Percentiles rank a stretch among this genome's conserved stretches.
Conservation (phyloP, 1,140 invertebrate species). For the Drosophila cardini region DNA sequence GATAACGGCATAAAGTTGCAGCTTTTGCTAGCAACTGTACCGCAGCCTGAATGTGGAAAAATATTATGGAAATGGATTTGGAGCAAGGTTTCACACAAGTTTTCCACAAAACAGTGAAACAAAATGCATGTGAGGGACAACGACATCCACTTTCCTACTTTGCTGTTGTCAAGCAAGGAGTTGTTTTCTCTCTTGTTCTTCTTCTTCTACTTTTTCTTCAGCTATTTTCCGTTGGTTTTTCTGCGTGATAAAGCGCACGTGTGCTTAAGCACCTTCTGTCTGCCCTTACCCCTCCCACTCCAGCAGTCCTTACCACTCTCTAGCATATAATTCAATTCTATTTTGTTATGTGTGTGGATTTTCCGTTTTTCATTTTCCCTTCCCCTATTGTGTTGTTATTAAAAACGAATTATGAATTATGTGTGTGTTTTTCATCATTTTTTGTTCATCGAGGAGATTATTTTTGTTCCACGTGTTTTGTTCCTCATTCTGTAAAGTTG, state of each 20-base stretch:
- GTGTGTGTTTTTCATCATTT: conserved; percentile 72
- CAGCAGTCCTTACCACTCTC: neutral
- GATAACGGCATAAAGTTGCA: conserved; percentile 57
- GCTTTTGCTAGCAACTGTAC: conserved; percentile 26
- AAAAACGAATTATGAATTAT: conserved; percentile 83
- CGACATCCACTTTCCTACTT: neutral
- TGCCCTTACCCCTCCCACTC: neutral
- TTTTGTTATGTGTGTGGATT: conserved; percentile 7
- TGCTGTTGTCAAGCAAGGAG: conserved; percentile 2
- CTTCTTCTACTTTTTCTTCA: conserved; percentile 11
- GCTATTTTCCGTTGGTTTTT: conserved; percentile 15
- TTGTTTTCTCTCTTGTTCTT: conserved; percentile 22
- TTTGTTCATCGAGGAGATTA: conserved; percentile 45
- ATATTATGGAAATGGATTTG: conserved; percentile 21
- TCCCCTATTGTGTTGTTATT: conserved; percentile 56
- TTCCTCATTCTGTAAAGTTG: conserved; percentile 36
- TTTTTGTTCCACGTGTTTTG: conserved; percentile 44
- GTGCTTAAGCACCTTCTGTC: conserved; percentile 22
- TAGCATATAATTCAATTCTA: neutral
- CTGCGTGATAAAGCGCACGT: conserved; percentile 47
- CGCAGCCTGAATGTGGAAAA: neutral
- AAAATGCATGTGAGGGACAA: conserved; percentile 28
- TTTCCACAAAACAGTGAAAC: conserved; percentile 20
- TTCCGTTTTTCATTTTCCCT: conserved; percentile 12
- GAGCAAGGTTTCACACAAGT: conserved; percentile 23